Base-by-base conservation (phyloP, 1,140 invertebrate genomes). In the Anastrepha obliqua region DNA sequence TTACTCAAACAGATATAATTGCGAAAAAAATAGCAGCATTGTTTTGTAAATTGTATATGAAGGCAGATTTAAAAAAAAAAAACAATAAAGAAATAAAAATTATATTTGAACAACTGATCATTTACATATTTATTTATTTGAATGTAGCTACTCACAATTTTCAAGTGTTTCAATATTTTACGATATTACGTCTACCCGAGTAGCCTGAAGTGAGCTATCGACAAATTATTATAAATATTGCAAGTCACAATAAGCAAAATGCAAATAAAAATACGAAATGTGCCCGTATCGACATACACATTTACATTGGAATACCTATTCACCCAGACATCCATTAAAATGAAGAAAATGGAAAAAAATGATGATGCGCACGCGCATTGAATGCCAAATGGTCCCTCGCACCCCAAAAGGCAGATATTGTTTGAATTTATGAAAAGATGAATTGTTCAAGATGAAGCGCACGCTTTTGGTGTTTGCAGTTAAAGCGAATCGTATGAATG, bases 371-470 rank as follows among this genome's bases (percentile, higher is more conserved):
- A 81, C 47, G 74, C 74, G 47, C 74, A 29, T 55, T 81, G 74
- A 81, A 81, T 81, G 74, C 47, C 47, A 29, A 81, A 55, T 81
- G 9, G n/a, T 81, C 4, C n/a, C 47, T 44, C 20, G 55, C 55
- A 55, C 74, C n/a, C 20, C 47, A 81, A 81, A 81, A 81, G 74
- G 74, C 47, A 81, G 74, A 81, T 81, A 81, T 81, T 81, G 74
- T 55, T 51, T 55, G 74, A 81, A 55, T 81, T 15, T 58, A 81
- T 81, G 74, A 81, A 81, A 81, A 81, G 74, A 81, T 81, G 74
- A 81, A 81, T 55, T 81, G 9, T 81, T 58, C 74, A 20, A 81
- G 51, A 81, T 81, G 20, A 81, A 81, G 47, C 74, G 51, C 74
- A 81, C 74, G 47, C 47, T 78, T 78, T 55, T 78, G 44, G 44